A percentile compares a stretch with the other conserved stretches of the same genome.
These are phyloP conservation scores for Calameuta pallipes DNA, from an alignment of 2,888 invertebrate species.

Conservation along the genomic window DNA sequence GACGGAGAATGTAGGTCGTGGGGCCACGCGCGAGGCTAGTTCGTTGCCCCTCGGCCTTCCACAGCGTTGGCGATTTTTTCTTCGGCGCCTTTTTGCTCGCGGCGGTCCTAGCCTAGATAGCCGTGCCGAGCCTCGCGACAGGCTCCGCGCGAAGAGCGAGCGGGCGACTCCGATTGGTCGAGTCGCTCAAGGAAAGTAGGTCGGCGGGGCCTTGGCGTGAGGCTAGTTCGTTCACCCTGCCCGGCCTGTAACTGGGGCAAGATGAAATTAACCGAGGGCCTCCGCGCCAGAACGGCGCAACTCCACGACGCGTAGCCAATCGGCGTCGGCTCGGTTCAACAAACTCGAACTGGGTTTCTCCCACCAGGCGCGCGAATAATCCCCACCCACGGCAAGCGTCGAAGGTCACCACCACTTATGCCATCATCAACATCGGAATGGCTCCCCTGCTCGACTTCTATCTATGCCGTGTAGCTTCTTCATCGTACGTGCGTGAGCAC, in stretches of 20 bases:
- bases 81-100: constrained; percentile 22
- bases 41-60: constrained; percentile 68
- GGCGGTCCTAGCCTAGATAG: constrained; percentile 47
- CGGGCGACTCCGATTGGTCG: constrained; percentile 21
- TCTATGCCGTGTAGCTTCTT: not conserved
- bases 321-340: constrained; percentile 62
- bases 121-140: constrained; percentile 4
- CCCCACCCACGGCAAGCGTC: constrained; percentile 35
- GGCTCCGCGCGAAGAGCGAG: not conserved
- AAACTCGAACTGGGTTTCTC: constrained; percentile 63
- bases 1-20: constrained; percentile 64
- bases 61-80: constrained; percentile 10
- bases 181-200: constrained; percentile 59
- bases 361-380: constrained; percentile 18
- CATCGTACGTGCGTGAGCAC: not conserved
- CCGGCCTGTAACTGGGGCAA: constrained; percentile 73
- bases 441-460: not conserved
- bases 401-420: constrained; percentile 57
- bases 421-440: not conserved
- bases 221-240: constrained; percentile 74
- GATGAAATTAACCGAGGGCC: constrained; percentile 72
- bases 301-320: constrained; percentile 50
- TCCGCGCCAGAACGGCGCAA: constrained; percentile 23
- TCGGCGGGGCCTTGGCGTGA: constrained; percentile 66
- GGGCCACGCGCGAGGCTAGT: constrained; percentile 69